phyloP scores from a whole-genome alignment of 2,888 invertebrate genomes.

The Chirona hameri region DNA sequence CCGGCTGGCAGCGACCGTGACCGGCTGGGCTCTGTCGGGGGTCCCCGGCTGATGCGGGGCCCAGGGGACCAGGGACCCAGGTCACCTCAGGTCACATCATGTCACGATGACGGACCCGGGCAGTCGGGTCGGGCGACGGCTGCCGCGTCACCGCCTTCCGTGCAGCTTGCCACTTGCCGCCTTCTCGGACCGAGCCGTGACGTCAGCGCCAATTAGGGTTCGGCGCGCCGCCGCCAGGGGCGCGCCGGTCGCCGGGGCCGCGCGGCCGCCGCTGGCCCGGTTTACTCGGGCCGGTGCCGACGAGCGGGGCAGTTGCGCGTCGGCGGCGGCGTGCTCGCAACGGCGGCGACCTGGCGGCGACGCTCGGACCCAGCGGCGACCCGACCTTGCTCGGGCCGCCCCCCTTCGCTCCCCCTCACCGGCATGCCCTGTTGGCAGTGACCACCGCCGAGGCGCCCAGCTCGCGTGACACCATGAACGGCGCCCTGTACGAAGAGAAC shows the following conservation, averaged over 20 bases:
- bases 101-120: not conserved
- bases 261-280: not conserved
- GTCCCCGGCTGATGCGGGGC: not conserved
- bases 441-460: not conserved
- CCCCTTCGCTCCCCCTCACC: conserved; percentile 3
- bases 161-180: not conserved
- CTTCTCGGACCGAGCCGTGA: not conserved
- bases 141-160: not conserved
- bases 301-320: not conserved
- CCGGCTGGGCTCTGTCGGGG: not conserved
- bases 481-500: conserved; percentile 39
- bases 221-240: not conserved
- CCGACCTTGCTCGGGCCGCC: not conserved
- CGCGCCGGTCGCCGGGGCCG: conserved; percentile 12
- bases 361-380: not conserved
- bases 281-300: not conserved
- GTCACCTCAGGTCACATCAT: not conserved
- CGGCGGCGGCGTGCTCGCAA: not conserved
- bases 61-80: not conserved
- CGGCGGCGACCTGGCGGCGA: not conserved
- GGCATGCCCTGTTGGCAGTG: conserved; percentile 6
- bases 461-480: conserved; percentile 39
- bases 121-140: not conserved
- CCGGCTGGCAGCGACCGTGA: not conserved
- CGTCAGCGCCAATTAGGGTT: conserved; percentile 22